Base-by-base conservation (phyloP, 2,797 vertebrate species). In the Muscicapa comitata region DNA sequence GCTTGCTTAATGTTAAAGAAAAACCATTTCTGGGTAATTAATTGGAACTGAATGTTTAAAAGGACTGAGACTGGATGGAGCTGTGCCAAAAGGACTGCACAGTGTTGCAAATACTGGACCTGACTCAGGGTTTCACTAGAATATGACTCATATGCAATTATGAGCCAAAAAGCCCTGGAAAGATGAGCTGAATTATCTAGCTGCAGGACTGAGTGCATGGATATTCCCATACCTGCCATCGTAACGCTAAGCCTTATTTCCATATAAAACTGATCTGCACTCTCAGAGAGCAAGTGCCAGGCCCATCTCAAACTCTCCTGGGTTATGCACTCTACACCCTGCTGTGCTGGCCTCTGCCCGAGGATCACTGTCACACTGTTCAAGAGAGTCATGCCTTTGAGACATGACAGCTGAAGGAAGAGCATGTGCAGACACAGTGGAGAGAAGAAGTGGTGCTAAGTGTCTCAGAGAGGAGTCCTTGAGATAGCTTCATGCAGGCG, bases 11-110 rank as follows among this genome's bases (percentile, higher is more conserved):
- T 72, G 72, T 93, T 86, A 90, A 93, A 94, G 81, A 93, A 86
- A 97, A 95, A 84, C n/a, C 75, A 72, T 91, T 94, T 70, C 73
- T 94, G 82, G 67, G 76, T 91, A 91, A 94, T 95, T 95, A 94
- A 93, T 94, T 94, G 91, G 79, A 93, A 94, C 42, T 73, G 72
- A 86, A 86, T 63, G 76, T 90, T 82, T 90, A 86, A 93, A 91
- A 97, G 66, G 85, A 88, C 70, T 26, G 70, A 95, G 82, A 90
- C 80, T 84, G 66, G 37, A 86, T 84, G 92, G 45, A 94, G 11
- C 42, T 70, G 43, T 55, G 91, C 95, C 96, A 96, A 70, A 96
- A 96, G 89, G 59, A 91, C 91, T 95, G 87, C 66, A 93, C 50
- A 93, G 65, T 89, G 55, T 94, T 91, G 82, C 85, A 93, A 95